phyloP scores from a whole-genome alignment of 2,888 invertebrate species.

The Apamea crenata region DNA sequence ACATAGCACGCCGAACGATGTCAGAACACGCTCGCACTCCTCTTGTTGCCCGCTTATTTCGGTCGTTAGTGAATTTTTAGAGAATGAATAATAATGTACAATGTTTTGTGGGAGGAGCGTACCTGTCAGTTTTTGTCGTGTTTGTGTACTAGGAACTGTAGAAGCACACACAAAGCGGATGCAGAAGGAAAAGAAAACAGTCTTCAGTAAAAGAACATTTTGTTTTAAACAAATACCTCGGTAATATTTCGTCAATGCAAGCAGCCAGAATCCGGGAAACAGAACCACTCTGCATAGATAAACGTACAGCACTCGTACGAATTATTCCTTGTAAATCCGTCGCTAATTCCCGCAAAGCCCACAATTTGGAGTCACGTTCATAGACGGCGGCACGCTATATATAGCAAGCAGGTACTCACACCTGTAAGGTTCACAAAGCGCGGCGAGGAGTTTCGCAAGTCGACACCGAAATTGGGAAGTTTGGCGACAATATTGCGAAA shows the following conservation, averaged over 20 bases:
- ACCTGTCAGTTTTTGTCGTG: slow-evolving; percentile 38
- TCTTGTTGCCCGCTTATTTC: slow-evolving; percentile 80
- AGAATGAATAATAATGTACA: slow-evolving; percentile 67
- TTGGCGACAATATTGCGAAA: slow-evolving; percentile 87
- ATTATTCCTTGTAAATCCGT: slow-evolving; percentile 83
- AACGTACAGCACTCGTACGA: slow-evolving; percentile 68
- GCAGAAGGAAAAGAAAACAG: background rate
- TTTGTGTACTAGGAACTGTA: slow-evolving; percentile 1
- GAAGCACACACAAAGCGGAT: background rate
- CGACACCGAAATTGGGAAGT: slow-evolving; percentile 88
- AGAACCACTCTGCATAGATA: slow-evolving; percentile 49
- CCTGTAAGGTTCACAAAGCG: slow-evolving; percentile 79
- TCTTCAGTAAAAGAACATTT: background rate
- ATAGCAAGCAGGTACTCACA: slow-evolving; percentile 71
- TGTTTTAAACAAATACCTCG: slow-evolving; percentile 1
- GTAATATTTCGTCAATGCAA: slow-evolving; percentile 6
- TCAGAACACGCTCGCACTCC: slow-evolving; percentile 76
- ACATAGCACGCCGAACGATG: slow-evolving; percentile 85
- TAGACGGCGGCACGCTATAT: slow-evolving; percentile 69
- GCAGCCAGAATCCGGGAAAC: slow-evolving; percentile 32
- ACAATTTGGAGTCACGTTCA: slow-evolving; percentile 83
- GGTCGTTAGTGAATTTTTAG: slow-evolving; percentile 74
- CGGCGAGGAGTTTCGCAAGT: slow-evolving; percentile 87
- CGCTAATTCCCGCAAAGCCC: slow-evolving; percentile 85
- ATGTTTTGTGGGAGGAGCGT: slow-evolving; percentile 59